Conservation (phyloP, 2,888 invertebrate genomes). For the Argyresthia goedartella region DNA sequence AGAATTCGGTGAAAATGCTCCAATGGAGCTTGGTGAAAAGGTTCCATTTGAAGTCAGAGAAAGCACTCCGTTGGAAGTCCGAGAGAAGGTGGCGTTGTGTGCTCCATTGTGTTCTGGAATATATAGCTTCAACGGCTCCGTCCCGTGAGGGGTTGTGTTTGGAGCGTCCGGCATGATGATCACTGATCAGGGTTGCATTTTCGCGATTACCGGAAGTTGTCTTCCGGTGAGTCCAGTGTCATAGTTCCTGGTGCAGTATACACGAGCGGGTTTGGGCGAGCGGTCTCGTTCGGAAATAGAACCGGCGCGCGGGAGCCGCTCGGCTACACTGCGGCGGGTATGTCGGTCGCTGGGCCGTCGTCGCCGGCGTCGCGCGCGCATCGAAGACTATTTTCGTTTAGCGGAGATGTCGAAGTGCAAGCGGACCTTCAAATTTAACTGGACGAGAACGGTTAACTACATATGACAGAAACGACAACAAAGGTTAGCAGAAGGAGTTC, state of each 20-base stretch:
- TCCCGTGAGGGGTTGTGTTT: conserved; percentile 24
- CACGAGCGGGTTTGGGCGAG: conserved; percentile 43
- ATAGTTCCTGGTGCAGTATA: conserved; percentile 53
- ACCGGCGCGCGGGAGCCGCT: conserved; percentile 63
- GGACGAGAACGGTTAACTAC: neutral
- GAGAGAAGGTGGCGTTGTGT: conserved; percentile 10
- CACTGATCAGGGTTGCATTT: conserved; percentile 33
- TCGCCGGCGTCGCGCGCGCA: conserved; percentile 25
- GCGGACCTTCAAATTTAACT: conserved; percentile 46
- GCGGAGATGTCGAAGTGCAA: conserved; percentile 62
- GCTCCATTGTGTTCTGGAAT: conserved; percentile 40
- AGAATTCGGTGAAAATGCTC: conserved; percentile 34
- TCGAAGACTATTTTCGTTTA: conserved; percentile 60
- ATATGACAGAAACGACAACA: no score
- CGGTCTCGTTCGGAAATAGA: conserved; percentile 58
- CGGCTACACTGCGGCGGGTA: conserved; percentile 62
- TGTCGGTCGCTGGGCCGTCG: conserved; percentile 65
- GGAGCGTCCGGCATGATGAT: conserved; percentile 49
- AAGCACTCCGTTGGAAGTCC: conserved; percentile 23
- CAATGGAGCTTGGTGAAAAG: conserved; percentile 25
- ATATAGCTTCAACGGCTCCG: conserved; percentile 36
- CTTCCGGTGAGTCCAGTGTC: conserved; percentile 57
- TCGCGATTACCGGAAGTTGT: conserved; percentile 54
- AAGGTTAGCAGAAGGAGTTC: no score
- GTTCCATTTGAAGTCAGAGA: conserved; percentile 24